Evolutionary conservation across 2,888 invertebrate species (phyloP), one percentile per base, ranked within the genome.

Genomic region (Parnassius mnemosyne): DNA sequence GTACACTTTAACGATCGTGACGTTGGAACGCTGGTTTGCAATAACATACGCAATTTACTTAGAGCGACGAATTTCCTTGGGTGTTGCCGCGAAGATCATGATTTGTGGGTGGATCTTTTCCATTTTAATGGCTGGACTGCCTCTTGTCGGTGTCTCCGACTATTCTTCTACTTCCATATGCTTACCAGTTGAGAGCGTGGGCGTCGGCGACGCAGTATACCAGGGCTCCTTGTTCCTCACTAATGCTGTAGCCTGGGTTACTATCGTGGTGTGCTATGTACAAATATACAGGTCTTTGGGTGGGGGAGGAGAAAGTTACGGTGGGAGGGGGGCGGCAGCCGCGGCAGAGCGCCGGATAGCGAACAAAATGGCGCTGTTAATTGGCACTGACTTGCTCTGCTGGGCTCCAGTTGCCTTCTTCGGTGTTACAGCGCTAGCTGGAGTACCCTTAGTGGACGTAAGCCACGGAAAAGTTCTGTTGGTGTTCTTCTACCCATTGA

Each of bases 371-470:
- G 96, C 97, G 0, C 85, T 98, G n/a, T 90, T 98, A 47, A 95
- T 97, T 5, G 96, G 96, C 69, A 97, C 97, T 0, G 95, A 98
- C 83, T 94, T 97, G 73, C 93, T 95, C 0, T 96, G 96, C 72
- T 96, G 95, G 94, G 96, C 97, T 10, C 98, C 98, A 0, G 97
- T 97, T 10, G 96, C 97, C 0, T 97, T 98, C 79, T 97, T 97
- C 76, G 96, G 96, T 0, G 89, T 97, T 7, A 97, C 97, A 0
- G 97, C 98, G 0, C 87, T 97, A 47, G 94, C 96, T 1, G 97
- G 97, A 0, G 94, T 93, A 70, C 97, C 97, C 0, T 84, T 97
- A 66, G 97, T 98, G 52, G 95, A 96, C 71, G 95, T 97, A 0
- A 95, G 95, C 9, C 94, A 95, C 73, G 95, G 95, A 0, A 96